Evolutionary conservation across 1,140 invertebrate species (phyloP), one percentile per base, ranked within the genome.

Genomic region (Formica selysi): DNA sequence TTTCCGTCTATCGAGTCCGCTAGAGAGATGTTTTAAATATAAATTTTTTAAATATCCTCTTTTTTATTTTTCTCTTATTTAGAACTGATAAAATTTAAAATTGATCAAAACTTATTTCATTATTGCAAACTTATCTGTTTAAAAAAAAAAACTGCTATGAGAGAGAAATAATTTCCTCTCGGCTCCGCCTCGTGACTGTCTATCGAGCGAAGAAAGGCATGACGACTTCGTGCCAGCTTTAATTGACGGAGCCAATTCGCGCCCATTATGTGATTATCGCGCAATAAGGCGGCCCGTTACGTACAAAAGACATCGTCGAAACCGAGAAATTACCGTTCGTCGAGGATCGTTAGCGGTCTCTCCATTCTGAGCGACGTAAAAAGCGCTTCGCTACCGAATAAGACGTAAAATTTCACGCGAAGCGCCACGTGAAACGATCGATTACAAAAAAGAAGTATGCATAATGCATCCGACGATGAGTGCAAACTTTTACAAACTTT

Each of bases 211-310:
- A 44, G 54, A 16, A 44, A 16, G 26, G 38, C 29, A 59, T 48
- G 44, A 67, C 48, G 76, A 68, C 64, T 44, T 79, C 83, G 41
- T 57, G 83, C 19, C 61, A 26, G 38, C 64, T 87, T 79, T 87
- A 87, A 87, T 87, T 86, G 73, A 87, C 68, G 64, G 0, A 22
- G 38, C 64, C 81, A 86, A 70, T 87, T 85, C 68, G 65, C 54
- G 71, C 36, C 48, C 65, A 87, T 87, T 87, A 71, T 26, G 71
- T 61, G 44, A 85, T 87, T 86, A 87, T 85, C 73, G 62, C 61
- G 86, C 64, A 81, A 85, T 38, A 68, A 67, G 62, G 13, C 62
- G 51, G 29, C 13, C 61, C n/a, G 44, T 44, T 22, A 57, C 32
- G 83, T 13, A 85, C 74, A 85, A 79, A 80, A 80, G 48, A 67